Percentiles rank a stretch among this genome's conserved stretches.
phyloP scores from a whole-genome alignment of 2,888 invertebrate species.

The Lymantria dispar region DNA sequence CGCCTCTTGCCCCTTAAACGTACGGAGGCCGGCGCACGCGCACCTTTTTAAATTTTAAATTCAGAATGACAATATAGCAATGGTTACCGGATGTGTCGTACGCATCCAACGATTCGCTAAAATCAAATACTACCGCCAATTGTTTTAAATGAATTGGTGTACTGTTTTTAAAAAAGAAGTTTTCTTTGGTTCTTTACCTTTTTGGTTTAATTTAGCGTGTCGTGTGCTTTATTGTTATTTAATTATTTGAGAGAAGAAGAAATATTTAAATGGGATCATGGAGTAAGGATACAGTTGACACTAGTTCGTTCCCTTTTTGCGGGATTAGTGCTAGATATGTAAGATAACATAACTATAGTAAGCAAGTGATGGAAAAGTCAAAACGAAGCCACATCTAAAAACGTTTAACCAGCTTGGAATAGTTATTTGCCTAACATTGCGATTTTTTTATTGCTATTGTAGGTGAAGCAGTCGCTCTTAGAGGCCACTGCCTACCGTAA shows the following conservation, averaged over 20 bases:
- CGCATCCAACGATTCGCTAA: constrained; percentile 42
- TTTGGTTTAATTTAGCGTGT: constrained; percentile 4
- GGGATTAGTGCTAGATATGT: too few species aligned
- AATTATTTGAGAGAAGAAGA: constrained; percentile 7
- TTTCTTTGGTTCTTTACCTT: constrained; percentile 1
- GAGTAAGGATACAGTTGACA: too few species aligned
- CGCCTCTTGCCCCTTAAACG: constrained; percentile 42
- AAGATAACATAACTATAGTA: too few species aligned
- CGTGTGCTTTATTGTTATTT: constrained; percentile 8
- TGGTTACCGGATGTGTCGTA: constrained; percentile 54
- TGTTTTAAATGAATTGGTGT: constrained; percentile 18
- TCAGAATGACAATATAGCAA: constrained; percentile 56
- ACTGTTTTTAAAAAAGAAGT: constrained; percentile 6
- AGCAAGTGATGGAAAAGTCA: too few species aligned
- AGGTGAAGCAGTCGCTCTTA: too few species aligned
- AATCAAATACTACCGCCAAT: constrained; percentile 31
- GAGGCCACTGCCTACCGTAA: too few species aligned
- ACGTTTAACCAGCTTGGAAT: too few species aligned
- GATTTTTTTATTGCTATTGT: too few species aligned
- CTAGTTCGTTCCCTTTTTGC: too few species aligned
- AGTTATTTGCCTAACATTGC: too few species aligned
- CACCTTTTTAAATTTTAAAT: constrained; percentile 54
- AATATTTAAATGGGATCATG: too few species aligned
- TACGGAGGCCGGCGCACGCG: constrained; percentile 62
- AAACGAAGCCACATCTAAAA: too few species aligned